Evolutionary conservation across 2,113 vertebrate genomes (phyloP), one percentile per base, ranked within the genome.

Genomic region (Engystomops pustulosus): DNA sequence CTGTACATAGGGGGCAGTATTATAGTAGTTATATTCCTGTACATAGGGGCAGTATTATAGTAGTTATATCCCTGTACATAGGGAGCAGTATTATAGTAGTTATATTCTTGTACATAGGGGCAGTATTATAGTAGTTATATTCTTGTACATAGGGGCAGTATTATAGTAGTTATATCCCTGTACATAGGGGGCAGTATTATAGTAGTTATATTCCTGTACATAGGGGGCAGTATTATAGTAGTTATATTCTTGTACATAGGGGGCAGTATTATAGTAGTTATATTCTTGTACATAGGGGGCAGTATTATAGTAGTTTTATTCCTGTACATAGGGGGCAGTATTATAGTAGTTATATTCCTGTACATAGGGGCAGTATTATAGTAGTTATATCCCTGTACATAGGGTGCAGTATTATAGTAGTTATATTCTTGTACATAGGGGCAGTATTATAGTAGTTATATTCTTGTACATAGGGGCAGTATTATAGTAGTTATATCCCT

Each of bases 111-210:
- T 53, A 53, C 20, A 53, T 53, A 53, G 55, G n/a, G 3, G 23
- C 23, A 60, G n/a, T 25, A 25, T 60, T 60, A 60, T 60, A 60
- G 51, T 55, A 55, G 55, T 60, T 60, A 58, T 58, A 25, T 58
- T 58, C 53, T 58, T 58, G 53, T 25, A 53, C 20, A 53, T 53
- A 53, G 51, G 51, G n/a, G 53, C n/a, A 58, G 53, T 58, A 58
- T 58, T 58, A 58, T 58, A 25, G 60, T 65, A 65, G 60, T 65
- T 65, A 32, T 65, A 65, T 65, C 32, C 60, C 32, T 65, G 60
- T 65, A 65, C 1, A 65, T 65, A 65, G 60, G 60, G n/a, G 2
- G 27, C 27, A 62, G 58, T 62, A 30, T 62, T 62, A 62, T 62
- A 62, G 58, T 62, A 62, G 58, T 62, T 62, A 62, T 62, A 30